Percentiles rank a stretch among this genome's conserved stretches.
Conservation (phyloP, 2,888 invertebrate species). For the Acholoe squamosa region DNA sequence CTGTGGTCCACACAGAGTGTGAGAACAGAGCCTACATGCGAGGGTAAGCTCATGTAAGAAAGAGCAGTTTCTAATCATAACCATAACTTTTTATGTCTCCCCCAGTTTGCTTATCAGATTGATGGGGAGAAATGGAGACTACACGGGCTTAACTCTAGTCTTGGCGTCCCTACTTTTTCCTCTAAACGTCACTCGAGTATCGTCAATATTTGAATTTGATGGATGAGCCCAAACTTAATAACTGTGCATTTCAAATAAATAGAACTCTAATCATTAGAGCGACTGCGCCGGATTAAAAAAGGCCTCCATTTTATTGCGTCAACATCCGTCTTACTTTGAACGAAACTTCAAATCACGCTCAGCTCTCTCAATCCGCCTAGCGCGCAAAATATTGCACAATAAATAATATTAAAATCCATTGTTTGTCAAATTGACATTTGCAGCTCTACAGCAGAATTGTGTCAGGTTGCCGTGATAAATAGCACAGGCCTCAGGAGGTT, state of each 20-base stretch:
- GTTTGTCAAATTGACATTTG: slow-evolving; percentile 43
- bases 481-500: background rate
- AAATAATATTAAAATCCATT: slow-evolving; percentile 32
- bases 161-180: background rate
- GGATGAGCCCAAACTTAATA: slow-evolving; percentile 40
- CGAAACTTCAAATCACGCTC: slow-evolving; percentile 24
- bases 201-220: slow-evolving; percentile 52
- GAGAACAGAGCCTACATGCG: too few relatives aligned
- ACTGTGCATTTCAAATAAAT: slow-evolving; percentile 45
- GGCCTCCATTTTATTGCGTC: background rate
- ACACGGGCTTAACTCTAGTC: background rate
- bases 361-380: background rate
- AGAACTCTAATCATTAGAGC: slow-evolving; percentile 26
- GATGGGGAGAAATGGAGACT: background rate
- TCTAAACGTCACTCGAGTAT: background rate
- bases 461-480: slow-evolving; percentile 9
- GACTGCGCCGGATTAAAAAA: background rate
- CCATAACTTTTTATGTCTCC: background rate
- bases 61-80: background rate
- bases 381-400: background rate
- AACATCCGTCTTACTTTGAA: slow-evolving; percentile 21
- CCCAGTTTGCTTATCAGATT: slow-evolving; percentile 38
- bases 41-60: too few relatives aligned
- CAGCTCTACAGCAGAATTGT: slow-evolving; percentile 7
- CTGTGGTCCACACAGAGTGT: too few relatives aligned